These are phyloP conservation scores for Scaptomyza caliginosa DNA, from an alignment of 2,888 invertebrate genomes.

Conservation along the genomic window DNA sequence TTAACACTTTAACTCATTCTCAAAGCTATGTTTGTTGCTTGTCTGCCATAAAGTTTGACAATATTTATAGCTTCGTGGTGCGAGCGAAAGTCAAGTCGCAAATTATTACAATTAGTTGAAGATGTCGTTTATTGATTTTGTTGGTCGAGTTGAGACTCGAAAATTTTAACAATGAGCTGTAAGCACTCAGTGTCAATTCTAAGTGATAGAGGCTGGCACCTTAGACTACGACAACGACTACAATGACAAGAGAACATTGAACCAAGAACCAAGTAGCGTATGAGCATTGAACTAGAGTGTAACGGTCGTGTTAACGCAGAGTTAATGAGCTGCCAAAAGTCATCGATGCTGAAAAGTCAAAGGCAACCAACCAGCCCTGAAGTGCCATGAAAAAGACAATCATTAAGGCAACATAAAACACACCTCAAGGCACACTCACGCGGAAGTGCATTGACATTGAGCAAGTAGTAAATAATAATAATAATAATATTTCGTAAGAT, in stretches of 20 bases:
- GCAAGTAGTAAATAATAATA: constrained; percentile 5
- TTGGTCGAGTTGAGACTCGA: constrained; percentile 60
- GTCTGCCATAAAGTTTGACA: constrained; percentile 43
- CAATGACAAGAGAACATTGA: constrained; percentile 32
- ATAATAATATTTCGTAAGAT: constrained; percentile 25
- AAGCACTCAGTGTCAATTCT: constrained; percentile 23
- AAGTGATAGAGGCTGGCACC: constrained; percentile 27
- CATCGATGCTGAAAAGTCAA: constrained; percentile 58
- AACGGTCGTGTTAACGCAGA: constrained; percentile 25
- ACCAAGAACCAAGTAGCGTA: constrained; percentile 20
- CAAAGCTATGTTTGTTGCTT: constrained; percentile 31
- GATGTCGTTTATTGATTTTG: constrained; percentile 66
- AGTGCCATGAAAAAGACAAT: constrained; percentile 17
- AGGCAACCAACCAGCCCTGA: constrained; percentile 30
- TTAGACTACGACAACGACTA: neutral
- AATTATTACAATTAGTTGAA: constrained; percentile 73
- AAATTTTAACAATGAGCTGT: constrained; percentile 53
- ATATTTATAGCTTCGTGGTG: constrained; percentile 11
- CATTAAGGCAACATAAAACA: constrained; percentile 29
- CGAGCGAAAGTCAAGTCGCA: constrained; percentile 36
- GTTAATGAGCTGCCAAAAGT: constrained; percentile 50
- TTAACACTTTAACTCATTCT: constrained; percentile 65
- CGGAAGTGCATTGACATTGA: constrained; percentile 69
- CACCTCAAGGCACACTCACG: constrained; percentile 2
- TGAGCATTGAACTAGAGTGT: constrained; percentile 37